A percentile compares a stretch with the other conserved stretches of the same genome.
These are phyloP conservation scores for Hiodon tergisus DNA, from an alignment of 2,113 vertebrate species.

Conservation along the genomic window DNA sequence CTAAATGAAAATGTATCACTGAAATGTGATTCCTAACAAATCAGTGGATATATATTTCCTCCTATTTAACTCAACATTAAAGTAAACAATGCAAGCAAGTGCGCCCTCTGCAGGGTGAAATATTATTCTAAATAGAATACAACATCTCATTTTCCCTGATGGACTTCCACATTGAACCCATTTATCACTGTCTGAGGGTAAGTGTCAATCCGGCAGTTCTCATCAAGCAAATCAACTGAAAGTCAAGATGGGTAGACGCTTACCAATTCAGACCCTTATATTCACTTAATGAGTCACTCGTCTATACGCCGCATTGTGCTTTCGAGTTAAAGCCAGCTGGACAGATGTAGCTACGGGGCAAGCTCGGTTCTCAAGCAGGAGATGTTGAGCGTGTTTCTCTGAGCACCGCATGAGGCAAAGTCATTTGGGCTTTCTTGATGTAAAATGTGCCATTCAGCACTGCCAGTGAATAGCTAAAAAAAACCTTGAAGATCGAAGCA, in stretches of 20 bases:
- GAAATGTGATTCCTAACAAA: background rate
- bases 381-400: no score
- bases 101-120: conserved; percentile 22
- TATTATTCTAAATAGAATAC: no score
- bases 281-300: background rate
- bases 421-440: background rate
- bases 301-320: background rate
- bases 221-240: background rate
- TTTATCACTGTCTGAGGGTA: background rate
- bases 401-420: background rate
- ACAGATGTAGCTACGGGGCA: background rate
- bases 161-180: no score
- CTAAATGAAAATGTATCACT: background rate
- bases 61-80: background rate
- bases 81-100: conserved; percentile 14
- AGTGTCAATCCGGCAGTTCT: background rate
- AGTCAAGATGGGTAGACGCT: background rate
- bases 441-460: background rate
- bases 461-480: background rate
- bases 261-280: background rate
- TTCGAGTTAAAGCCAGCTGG: background rate
- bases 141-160: no score
- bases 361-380: background rate
- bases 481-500: background rate
- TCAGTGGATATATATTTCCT: background rate